phyloP scores from a whole-genome alignment of 2,113 vertebrate genomes.

The Chauna torquata region DNA sequence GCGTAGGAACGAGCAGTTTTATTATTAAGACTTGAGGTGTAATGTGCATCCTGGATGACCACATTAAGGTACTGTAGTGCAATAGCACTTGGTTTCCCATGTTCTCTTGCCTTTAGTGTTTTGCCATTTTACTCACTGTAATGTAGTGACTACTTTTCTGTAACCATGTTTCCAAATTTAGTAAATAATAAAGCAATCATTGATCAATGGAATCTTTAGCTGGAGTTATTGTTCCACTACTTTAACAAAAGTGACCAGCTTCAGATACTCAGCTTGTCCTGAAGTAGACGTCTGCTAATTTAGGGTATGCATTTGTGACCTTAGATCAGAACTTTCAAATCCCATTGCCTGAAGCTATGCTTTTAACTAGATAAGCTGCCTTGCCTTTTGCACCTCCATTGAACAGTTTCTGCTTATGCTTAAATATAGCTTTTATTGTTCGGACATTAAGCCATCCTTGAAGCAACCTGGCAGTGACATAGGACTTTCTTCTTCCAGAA shows the following conservation, averaged over 20 bases:
- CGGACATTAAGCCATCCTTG: background rate
- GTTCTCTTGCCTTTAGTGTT: background rate
- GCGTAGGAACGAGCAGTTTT: background rate
- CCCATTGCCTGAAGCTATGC: fast-evolving
- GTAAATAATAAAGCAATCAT: background rate
- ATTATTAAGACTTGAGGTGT: background rate
- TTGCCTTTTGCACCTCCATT: background rate
- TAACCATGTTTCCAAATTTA: background rate
- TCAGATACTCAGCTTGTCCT: background rate
- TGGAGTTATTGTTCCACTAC: background rate
- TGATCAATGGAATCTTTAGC: background rate
- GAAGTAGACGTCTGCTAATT: background rate
- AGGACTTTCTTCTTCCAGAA: background rate
- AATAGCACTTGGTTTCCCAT: background rate
- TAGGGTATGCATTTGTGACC: background rate
- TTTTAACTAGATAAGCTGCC: background rate
- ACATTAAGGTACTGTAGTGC: background rate
- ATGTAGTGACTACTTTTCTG: background rate
- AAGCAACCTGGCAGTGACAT: background rate
- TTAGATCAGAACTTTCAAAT: background rate
- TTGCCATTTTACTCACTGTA: background rate
- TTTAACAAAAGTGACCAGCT: background rate
- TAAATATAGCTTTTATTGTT: background rate
- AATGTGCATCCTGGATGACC: background rate
- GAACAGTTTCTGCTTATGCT: background rate